Percentiles rank a stretch among this genome's conserved stretches.
phyloP scores from a whole-genome alignment of 2,797 vertebrate species.

The Mormyrops boulengeri region DNA sequence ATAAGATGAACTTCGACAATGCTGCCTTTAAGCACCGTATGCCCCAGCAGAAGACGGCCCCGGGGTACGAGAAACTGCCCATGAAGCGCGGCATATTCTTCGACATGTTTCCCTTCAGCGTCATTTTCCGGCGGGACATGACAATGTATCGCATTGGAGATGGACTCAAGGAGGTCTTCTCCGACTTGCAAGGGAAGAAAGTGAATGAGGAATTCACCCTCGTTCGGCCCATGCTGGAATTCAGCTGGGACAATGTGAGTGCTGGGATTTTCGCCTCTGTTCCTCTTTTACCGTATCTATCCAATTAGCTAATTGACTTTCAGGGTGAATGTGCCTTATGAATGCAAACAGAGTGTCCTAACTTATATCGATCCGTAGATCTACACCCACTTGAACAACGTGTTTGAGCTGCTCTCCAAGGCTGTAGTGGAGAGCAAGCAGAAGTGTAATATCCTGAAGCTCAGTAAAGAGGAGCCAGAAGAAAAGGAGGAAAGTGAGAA shows the following conservation, averaged over 20 bases:
- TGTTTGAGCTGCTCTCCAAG: conserved; percentile 64
- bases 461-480: conserved; percentile 55
- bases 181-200: conserved; percentile 66
- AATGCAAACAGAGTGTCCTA: neutral
- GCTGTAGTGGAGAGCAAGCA: conserved; percentile 66
- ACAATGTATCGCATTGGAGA: conserved; percentile 67
- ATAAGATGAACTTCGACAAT: conserved; percentile 71
- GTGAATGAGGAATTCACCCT: conserved; percentile 67
- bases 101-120: conserved; percentile 69
- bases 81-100: conserved; percentile 69
- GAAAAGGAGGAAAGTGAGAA: conserved; percentile 59
- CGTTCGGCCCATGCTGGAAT: conserved; percentile 66
- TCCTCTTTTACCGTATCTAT: no score
- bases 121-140: conserved; percentile 68
- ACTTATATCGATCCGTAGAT: conserved; percentile 43
- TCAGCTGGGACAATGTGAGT: conserved; percentile 69
- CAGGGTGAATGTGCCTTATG: neutral
- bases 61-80: conserved; percentile 66
- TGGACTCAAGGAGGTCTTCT: conserved; percentile 67
- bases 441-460: conserved; percentile 62
- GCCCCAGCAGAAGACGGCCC: conserved; percentile 65
- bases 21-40: conserved; percentile 68
- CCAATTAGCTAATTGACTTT: neutral
- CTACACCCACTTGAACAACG: conserved; percentile 63
- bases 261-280: neutral